Conservation (phyloP, 1,140 invertebrate species). For the Leptinotarsa defecta region DNA sequence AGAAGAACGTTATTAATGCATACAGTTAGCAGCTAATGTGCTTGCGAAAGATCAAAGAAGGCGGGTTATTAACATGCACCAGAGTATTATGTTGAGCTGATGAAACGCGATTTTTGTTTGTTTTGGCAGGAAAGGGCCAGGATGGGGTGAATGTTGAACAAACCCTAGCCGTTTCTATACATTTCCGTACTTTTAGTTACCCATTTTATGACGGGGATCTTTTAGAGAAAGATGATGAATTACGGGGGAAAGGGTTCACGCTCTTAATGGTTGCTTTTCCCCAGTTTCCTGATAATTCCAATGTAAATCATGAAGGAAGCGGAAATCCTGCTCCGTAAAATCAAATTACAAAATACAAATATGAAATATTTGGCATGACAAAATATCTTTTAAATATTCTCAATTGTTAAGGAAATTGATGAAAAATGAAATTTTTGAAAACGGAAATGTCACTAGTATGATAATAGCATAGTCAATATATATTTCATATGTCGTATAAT, state of each 20-base stretch:
- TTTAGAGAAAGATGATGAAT: neutral
- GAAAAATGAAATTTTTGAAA: no score
- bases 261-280: no score
- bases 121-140: conserved; percentile 2
- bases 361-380: no score
- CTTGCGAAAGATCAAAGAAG: neutral
- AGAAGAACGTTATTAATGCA: conserved; percentile 5
- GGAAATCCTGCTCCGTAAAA: no score
- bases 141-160: neutral
- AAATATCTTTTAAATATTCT: no score
- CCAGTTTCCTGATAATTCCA: no score
- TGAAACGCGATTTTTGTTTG: conserved; percentile 8
- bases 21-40: conserved; percentile 9
- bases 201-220: neutral
- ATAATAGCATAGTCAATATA: no score
- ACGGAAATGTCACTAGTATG: no score
- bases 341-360: no score
- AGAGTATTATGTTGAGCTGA: neutral
- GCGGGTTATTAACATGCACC: neutral
- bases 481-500: no score
- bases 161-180: neutral
- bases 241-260: neutral
- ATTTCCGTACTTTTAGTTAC: neutral
- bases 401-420: no score
- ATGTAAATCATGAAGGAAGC: no score